These are phyloP conservation scores for Protonibea diacanthus DNA, from an alignment of 2,797 vertebrate genomes.

Conservation along the genomic window DNA sequence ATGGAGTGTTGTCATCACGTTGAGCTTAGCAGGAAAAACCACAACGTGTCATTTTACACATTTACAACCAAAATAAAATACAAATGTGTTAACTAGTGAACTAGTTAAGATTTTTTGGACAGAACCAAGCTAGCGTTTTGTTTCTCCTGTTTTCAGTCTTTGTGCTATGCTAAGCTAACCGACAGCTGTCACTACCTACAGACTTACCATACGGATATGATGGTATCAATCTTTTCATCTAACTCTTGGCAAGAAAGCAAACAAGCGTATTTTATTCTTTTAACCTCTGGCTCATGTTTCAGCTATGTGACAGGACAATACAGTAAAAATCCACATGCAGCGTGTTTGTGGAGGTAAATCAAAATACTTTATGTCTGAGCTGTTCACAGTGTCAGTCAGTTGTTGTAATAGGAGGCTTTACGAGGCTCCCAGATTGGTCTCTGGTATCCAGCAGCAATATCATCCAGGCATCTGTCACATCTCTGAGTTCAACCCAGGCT, in stretches of 20 bases:
- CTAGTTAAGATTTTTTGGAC: background rate
- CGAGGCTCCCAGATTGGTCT: background rate
- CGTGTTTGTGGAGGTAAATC: slow-evolving; percentile 6
- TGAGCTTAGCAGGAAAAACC: slow-evolving; percentile 1
- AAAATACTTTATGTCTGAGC: slow-evolving; percentile 3
- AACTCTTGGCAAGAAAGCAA: background rate
- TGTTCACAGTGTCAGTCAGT: slow-evolving; percentile 15
- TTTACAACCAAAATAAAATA: background rate
- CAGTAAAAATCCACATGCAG: background rate
- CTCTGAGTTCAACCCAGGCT: slow-evolving; percentile 1
- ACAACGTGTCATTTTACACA: background rate
- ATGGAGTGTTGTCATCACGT: background rate
- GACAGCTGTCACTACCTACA: background rate
- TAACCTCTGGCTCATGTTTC: slow-evolving; percentile 31
- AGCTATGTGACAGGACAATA: slow-evolving; percentile 9
- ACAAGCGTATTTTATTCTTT: background rate
- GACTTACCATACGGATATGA: background rate
- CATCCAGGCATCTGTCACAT: background rate
- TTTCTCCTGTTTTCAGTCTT: background rate
- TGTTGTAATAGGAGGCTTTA: slow-evolving; percentile 5
- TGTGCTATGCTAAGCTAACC: background rate
- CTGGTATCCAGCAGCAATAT: background rate
- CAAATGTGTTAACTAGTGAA: background rate
- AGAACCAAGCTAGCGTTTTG: background rate
- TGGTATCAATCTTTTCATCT: background rate